Base-by-base conservation (phyloP, 2,888 invertebrate species). In the Nomada ferruginata region DNA sequence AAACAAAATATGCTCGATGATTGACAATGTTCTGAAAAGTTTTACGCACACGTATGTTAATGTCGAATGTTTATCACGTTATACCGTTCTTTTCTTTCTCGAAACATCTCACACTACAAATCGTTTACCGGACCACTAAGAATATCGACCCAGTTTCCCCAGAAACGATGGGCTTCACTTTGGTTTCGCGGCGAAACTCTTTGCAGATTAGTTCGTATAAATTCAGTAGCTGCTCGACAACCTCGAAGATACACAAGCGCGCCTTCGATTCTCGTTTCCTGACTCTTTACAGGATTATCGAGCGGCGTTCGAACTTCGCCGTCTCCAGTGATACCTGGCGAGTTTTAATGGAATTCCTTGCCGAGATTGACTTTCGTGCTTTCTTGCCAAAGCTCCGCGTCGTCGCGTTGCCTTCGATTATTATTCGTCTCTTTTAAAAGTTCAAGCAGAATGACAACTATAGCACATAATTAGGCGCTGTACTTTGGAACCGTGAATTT, bases 341-440 rank as follows among this genome's bases (percentile, higher is more conserved):
- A 87, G 79, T 85, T 88, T 88, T 85, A 86, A 87, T 87, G 75
- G 79, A 82, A 86, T 88, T 86, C 83, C 77, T 78, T 50, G 73
- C 63, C 29, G 76, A 77, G 75, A 78, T 75, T 65, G 79, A 81
- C 84, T 82, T 79, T 47, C 68, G 50, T 23, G 36, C 55, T 59
- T 50, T 53, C 20, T 52, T 10, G 53, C 76, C 9, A 61, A 65
- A 64, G 26, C 57, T 44, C 57, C 64, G 52, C n/a, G 44, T 29
- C 44, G 50, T 9, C 52, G 52, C 18, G 47, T 57, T 44, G 52
- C 44, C 52, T 60, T 18, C 55, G 61, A 72, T 72, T 57, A 53
- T 68, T 36, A 59, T 63, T 47, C 60, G 36, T 11, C 10, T 0
- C 20, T 15, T 61, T 15, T 20, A 2, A 50, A 70, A 50, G n/a